These are phyloP conservation scores for Pseudotriccus pelzelni DNA, from an alignment of 2,797 vertebrate species.

Conservation along the genomic window DNA sequence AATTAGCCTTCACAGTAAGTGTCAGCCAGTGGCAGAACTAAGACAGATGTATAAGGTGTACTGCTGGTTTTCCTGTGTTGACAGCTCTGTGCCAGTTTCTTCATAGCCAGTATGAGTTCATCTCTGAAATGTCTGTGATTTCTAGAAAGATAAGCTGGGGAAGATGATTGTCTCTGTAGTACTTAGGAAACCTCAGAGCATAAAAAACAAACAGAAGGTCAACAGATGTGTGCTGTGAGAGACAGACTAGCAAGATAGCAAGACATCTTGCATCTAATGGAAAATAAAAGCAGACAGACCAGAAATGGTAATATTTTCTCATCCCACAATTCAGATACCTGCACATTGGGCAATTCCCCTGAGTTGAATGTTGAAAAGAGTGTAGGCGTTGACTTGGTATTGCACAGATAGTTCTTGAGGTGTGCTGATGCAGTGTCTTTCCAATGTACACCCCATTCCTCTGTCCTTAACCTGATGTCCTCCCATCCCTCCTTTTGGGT, in stretches of 20 bases:
- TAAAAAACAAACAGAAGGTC: background rate
- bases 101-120: background rate
- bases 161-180: background rate
- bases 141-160: background rate
- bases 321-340: background rate
- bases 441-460: background rate
- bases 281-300: background rate
- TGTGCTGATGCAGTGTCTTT: background rate
- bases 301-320: background rate
- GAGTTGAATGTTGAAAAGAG: background rate
- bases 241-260: background rate
- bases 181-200: background rate
- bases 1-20: background rate
- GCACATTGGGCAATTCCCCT: fast-evolving
- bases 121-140: slow-evolving; percentile 7
- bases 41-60: background rate
- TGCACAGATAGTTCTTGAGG: background rate
- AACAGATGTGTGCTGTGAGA: background rate
- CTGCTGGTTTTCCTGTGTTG: slow-evolving; percentile 3
- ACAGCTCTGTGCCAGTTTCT: background rate
- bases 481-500: background rate
- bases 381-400: fast-evolving
- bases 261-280: background rate
- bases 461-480: background rate
- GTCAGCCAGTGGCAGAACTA: background rate